A percentile compares a stretch with the other conserved stretches of the same genome.
Evolutionary conservation across 2,113 vertebrate species (phyloP).

Genomic region (Rhynchomys soricoides): DNA sequence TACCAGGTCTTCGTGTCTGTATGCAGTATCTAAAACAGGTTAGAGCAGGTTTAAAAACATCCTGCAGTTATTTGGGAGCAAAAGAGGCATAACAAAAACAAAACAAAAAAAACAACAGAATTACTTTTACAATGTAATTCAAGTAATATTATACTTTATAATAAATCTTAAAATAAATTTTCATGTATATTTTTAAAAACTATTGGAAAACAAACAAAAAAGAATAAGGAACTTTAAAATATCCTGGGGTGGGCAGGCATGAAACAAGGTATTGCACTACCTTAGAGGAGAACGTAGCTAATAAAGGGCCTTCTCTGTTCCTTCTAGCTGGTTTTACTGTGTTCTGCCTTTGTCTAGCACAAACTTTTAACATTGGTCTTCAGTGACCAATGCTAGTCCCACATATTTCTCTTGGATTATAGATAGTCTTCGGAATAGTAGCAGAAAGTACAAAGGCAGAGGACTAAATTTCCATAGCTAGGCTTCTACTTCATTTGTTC

Average conservation of each 20-base stretch:
- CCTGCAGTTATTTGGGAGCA: no score
- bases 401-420: neutral
- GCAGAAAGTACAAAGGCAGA: conserved; percentile 13
- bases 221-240: no score
- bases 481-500: neutral
- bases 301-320: neutral
- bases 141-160: no score
- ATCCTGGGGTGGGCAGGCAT: neutral
- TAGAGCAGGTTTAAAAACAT: no score
- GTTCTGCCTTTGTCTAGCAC: neutral
- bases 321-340: neutral
- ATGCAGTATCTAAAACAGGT: no score
- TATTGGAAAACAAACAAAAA: no score
- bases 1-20: no score
- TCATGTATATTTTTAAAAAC: neutral
- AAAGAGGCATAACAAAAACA: no score
- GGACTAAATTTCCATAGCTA: neutral
- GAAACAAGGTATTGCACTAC: neutral
- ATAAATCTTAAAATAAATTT: neutral
- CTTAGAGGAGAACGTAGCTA: neutral
- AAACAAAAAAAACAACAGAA: no score
- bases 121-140: no score
- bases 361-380: neutral
- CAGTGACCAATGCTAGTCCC: neutral
- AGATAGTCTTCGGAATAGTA: neutral